phyloP scores from a whole-genome alignment of 2,888 invertebrate species.

The Pseudococcus longispinus region DNA sequence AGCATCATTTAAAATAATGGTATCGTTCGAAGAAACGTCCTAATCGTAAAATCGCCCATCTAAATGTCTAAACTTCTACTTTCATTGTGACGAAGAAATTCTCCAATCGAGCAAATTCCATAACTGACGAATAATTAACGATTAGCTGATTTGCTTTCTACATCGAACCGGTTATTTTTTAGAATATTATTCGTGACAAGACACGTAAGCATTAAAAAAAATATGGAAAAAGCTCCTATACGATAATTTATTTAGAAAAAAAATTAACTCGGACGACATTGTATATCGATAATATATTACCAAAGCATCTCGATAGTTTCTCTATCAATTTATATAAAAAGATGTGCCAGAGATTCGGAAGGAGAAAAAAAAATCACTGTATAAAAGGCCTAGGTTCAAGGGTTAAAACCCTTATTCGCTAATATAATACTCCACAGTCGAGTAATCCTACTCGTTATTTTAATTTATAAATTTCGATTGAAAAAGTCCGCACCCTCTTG shows the following conservation, averaged over 20 bases:
- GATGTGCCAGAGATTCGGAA: background rate
- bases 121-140: background rate
- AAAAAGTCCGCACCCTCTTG: constrained; percentile 26
- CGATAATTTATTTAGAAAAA: background rate
- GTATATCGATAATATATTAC: background rate
- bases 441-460: constrained; percentile 40
- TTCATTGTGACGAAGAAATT: background rate
- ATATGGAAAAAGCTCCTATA: background rate
- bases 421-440: constrained; percentile 22
- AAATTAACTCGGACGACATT: background rate
- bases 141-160: constrained; percentile 22
- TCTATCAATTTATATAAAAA: background rate
- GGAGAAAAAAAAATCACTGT: background rate
- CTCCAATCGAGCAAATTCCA: constrained; percentile 9
- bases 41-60: background rate
- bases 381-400: background rate
- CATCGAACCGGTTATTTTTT: background rate
- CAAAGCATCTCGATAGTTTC: background rate
- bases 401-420: constrained; percentile 31
- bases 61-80: background rate
- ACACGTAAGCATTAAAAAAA: background rate
- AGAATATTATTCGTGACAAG: background rate
- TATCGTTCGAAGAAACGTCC: background rate
- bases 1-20: background rate
- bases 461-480: constrained; percentile 42